Evolutionary conservation across 2,888 invertebrate genomes (phyloP), one percentile per base, ranked within the genome.

Genomic region (Chironomus tentans): DNA sequence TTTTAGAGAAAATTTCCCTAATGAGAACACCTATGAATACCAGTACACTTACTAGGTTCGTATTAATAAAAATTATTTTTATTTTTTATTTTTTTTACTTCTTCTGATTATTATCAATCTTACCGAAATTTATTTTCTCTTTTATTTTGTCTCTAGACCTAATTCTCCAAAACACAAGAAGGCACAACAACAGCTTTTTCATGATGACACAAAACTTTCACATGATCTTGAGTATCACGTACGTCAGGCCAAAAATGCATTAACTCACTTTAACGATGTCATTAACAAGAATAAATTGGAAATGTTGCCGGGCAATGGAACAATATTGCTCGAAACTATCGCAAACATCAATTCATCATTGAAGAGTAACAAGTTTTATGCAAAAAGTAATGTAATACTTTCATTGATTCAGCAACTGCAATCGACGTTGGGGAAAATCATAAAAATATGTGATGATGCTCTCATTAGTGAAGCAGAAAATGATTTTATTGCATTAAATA

Each of bases 201-300:
- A 82, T 85, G 81, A 83, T 79, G 76, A 81, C 81, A 79, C 87
- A 77, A 88, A 88, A 81, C 91, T 91, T 77, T 86, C 90, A 79
- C 89, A 90, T 82, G 91, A 91, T 81, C 86, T 92, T 80, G 91
- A 92, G 84, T 87, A 88, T 81, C 91, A 91, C 85, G 91, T 92
- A 82, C 89, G 90, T 85, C 88, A 89, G 84, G 89, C 92, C 77
- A 88, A 90, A 81, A 87, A 91, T 81, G 91, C 92, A 68, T 86
- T 97, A 79, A 91, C 92, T 82, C 96, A 95, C 85, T 94, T 97
- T 84, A 90, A 93, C 80, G 96, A 96, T 86, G 96, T 96, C 78
- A 94, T 97, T 79, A 90, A 92, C 77, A 95, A 95, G 85, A 91
- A 94, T 84, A 96, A 93, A 84, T 86, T 95, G 81, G 95, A 96